Conservation (phyloP, 23 tunicate species). For the Styela clava region DNA sequence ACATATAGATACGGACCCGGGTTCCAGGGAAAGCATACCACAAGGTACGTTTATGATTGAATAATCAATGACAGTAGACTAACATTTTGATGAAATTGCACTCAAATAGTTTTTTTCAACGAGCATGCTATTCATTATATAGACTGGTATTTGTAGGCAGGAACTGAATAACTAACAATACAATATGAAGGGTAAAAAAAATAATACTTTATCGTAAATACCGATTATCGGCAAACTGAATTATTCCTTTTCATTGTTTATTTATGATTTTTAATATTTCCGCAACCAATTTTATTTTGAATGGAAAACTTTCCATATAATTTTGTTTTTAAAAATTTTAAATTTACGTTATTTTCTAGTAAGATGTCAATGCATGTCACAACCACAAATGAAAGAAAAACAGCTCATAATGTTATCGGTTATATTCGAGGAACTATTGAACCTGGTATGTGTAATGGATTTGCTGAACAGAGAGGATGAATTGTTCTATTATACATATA, state of each 20-base stretch:
- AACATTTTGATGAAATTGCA: neutral
- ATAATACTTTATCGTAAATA: too few relatives aligned
- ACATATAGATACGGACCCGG: conserved; percentile 86
- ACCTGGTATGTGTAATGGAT: neutral
- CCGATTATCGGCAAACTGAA: too few relatives aligned
- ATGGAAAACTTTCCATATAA: too few relatives aligned
- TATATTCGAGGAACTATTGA: conserved; percentile 20
- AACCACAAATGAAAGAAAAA: conserved; percentile 14
- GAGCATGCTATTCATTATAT: neutral
- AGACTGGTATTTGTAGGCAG: too few relatives aligned
- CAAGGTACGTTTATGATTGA: conserved; percentile 4
- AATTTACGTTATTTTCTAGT: conserved; percentile 9
- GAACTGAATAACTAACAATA: too few relatives aligned
- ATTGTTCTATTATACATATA: too few relatives aligned
- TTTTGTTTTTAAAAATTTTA: too few relatives aligned
- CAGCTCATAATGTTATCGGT: conserved; percentile 25
- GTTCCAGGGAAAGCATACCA: conserved; percentile 24
- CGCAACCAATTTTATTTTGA: too few relatives aligned
- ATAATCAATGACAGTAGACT: neutral
- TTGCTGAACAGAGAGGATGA: too few relatives aligned
- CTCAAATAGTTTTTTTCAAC: neutral
- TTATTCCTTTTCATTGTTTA: too few relatives aligned
- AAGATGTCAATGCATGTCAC: conserved; percentile 26
- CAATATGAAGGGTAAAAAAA: neutral
- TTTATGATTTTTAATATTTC: too few relatives aligned